Percentiles rank a stretch among this genome's conserved stretches.
Evolutionary conservation across 2,113 vertebrate species (phyloP).

Genomic region (Cephalopholis sonnerati): DNA sequence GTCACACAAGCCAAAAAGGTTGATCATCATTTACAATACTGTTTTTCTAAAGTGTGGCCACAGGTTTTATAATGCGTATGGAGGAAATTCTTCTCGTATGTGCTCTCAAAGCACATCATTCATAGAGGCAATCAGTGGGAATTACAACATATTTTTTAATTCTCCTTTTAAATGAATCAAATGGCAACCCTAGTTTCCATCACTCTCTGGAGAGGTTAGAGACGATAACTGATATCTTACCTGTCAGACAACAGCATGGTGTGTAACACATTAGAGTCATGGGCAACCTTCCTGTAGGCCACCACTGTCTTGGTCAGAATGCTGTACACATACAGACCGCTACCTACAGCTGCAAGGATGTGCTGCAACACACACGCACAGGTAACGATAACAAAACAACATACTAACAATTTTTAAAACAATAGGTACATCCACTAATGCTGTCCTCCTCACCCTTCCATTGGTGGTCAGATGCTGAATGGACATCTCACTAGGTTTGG

Average conservation of each 20-base stretch:
- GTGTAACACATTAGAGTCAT: conserved; percentile 93
- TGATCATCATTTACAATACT: too few species aligned
- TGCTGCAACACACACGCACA: conserved; percentile 76
- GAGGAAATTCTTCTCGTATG: too few species aligned
- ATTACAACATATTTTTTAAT: too few species aligned
- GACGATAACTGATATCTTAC: conserved; percentile 16
- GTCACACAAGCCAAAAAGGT: too few species aligned
- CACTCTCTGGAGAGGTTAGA: neutral
- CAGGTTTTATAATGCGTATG: too few species aligned
- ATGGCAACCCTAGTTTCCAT: too few species aligned
- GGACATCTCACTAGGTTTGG: conserved; percentile 90
- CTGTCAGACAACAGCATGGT: conserved; percentile 78
- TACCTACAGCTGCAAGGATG: conserved; percentile 93
- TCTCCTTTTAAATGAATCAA: neutral
- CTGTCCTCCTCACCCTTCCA: conserved; percentile 86
- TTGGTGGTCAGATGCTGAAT: conserved; percentile 91
- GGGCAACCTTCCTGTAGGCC: conserved; percentile 93
- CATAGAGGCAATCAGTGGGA: too few species aligned
- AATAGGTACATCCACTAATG: neutral
- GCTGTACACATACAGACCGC: conserved; percentile 94
- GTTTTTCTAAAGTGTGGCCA: too few species aligned
- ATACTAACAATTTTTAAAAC: fast-evolving
- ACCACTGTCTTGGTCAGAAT: conserved; percentile 89
- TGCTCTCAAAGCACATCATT: too few species aligned
- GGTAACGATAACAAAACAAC: neutral